Percentiles rank a stretch among this genome's conserved stretches.
Conservation (phyloP, 1,140 invertebrate genomes). For the Aphaenogaster rudis region DNA sequence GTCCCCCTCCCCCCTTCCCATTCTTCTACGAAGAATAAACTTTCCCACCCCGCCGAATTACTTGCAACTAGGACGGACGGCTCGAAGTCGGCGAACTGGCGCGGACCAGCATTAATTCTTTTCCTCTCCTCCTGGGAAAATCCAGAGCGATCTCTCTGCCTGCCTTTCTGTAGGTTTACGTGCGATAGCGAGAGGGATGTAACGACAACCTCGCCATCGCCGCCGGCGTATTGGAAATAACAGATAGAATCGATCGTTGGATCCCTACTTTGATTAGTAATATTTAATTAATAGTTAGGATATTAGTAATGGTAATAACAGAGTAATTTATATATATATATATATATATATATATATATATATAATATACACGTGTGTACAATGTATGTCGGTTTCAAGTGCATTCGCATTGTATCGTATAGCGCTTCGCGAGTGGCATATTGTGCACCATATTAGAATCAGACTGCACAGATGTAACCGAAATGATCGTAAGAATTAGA, state of each 20-base stretch:
- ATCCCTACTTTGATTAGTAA: constrained; percentile 75
- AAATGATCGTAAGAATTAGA: constrained; percentile 51
- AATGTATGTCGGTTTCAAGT: constrained; percentile 71
- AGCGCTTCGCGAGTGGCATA: constrained; percentile 39
- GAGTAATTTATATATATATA: constrained; percentile 63
- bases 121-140: background rate
- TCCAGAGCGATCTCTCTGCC: background rate
- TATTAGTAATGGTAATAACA: constrained; percentile 69
- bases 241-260: constrained; percentile 69
- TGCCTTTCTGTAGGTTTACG: background rate
- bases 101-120: constrained; percentile 37
- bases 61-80: constrained; percentile 41
- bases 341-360: constrained; percentile 59
- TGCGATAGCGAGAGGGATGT: background rate
- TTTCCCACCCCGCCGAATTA: constrained; percentile 17
- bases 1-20: background rate
- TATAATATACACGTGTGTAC: constrained; percentile 67
- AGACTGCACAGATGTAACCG: constrained; percentile 54
- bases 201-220: constrained; percentile 57
- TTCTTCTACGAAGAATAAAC: constrained; percentile 42
- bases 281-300: constrained; percentile 60
- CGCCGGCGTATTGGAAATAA: constrained; percentile 71
- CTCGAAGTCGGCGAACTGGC: constrained; percentile 36
- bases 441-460: constrained; percentile 40
- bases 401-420: constrained; percentile 44